Conservation (phyloP, 2,113 vertebrate genomes). For the Eudyptes chrysolophus region DNA sequence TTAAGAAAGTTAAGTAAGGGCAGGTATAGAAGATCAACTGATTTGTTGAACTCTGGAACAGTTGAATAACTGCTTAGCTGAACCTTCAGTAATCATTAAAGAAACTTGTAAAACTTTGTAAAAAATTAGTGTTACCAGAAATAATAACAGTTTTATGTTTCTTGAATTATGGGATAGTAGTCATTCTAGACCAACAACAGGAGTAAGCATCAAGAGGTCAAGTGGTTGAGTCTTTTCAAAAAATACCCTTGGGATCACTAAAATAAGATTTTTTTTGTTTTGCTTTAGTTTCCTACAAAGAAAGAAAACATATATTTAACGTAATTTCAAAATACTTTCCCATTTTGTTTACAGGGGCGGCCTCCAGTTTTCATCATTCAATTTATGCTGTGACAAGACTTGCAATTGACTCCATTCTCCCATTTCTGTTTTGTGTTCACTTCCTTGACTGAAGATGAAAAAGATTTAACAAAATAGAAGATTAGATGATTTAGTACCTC, state of each 20-base stretch:
- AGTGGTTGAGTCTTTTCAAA: neutral
- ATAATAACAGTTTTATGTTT: neutral
- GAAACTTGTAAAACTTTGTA: neutral
- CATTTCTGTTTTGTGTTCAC: neutral
- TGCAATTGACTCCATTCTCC: too few relatives aligned
- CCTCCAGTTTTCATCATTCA: neutral
- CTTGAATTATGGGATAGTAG: neutral
- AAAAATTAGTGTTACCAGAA: neutral
- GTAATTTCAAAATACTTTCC: neutral
- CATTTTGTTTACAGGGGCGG: neutral
- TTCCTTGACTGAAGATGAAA: neutral
- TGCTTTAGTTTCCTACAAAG: neutral
- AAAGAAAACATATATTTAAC: neutral
- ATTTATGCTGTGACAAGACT: neutral
- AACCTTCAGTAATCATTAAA: neutral
- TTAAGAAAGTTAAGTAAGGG: neutral
- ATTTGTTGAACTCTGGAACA: neutral
- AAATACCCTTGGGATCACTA: neutral
- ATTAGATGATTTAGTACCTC: neutral
- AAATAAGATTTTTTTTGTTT: neutral
- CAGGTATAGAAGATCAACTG: neutral
- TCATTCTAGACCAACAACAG: neutral
- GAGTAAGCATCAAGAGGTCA: neutral
- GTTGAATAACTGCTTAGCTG: neutral
- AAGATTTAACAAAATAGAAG: neutral